Base-by-base conservation (phyloP, 2,888 invertebrate species). In the Rhimphoctona megacephalus region DNA sequence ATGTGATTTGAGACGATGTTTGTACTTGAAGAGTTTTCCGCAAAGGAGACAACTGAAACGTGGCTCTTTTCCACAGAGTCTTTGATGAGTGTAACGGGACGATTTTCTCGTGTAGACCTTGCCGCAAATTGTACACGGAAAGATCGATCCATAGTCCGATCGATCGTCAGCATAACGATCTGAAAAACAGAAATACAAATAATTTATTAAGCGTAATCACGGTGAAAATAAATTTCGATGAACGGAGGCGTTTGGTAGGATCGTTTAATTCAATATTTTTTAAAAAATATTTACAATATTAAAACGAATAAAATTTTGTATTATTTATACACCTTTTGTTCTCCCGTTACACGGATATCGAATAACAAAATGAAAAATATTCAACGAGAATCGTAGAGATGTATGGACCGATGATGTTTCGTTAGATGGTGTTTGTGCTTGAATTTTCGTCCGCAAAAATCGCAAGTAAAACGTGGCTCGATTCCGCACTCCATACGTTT, bases 31-130 rank as follows among this genome's bases (percentile, higher is more conserved):
- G 72, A 90, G 89, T 72, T 91, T 94, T 33, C 92, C 92, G 87
- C 94, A 95, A 46, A 92, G 89, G 19, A 91, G 90, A 86, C 95
- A 95, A 9, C 88, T 87, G 89, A 94, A 95, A 89, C 92, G 92
- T 52, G 94, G 92, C 80, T 93, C 93, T 87, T 94, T 93, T 25
- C 94, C 94, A 83, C 94, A 95, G 14, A 90, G 83, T 54, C 90
- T 90, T 19, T 91, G 89, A 81, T 94, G 93, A 25, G 91, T 91
- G 83, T 92, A 92, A 87, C 94, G 91, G 46, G 94, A 94, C 2
- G 93, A 92, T 84, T 93, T 93, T 73, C 92, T 90, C 36, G 89
- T 88, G 84, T 93, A 94, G 61, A 89, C 83, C 78, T 90, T 91
- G 46, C 92, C 92, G 86, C 94, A 94, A 11, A 87, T 90, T 30